These are phyloP conservation scores for Limenitis camilla DNA, from an alignment of 2,888 invertebrate genomes.

Conservation along the genomic window DNA sequence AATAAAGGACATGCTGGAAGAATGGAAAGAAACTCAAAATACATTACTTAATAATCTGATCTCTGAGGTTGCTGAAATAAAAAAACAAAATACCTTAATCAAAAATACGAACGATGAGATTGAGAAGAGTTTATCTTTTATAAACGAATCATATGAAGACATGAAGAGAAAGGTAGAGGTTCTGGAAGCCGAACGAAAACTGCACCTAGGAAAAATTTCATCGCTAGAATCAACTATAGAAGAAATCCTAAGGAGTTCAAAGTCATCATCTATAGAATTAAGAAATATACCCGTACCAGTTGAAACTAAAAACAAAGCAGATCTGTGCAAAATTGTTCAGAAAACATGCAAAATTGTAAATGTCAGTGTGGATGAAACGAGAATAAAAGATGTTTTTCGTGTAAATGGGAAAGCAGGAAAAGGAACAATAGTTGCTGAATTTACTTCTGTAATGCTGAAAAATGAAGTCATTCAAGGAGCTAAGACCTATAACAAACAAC, in stretches of 20 bases:
- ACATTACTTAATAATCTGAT: no score
- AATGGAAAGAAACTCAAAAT: no score
- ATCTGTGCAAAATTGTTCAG: no score
- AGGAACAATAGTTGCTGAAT: neutral
- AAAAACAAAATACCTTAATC: no score
- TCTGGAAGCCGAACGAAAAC: neutral
- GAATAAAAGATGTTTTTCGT: neutral
- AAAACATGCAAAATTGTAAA: no score
- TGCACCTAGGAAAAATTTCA: neutral
- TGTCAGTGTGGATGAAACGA: neutral
- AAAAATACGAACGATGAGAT: neutral
- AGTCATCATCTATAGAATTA: neutral
- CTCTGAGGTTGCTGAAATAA: no score
- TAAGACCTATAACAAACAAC: neutral
- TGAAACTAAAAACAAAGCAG: no score
- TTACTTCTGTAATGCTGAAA: neutral
- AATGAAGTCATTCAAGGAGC: neutral
- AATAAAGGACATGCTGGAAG: no score
- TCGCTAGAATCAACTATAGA: neutral
- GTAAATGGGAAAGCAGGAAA: neutral
- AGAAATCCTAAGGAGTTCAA: neutral
- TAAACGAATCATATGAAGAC: neutral
- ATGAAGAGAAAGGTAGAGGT: neutral
- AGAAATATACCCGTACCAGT: neutral
- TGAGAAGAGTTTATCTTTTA: neutral